Evolutionary conservation across 2,113 vertebrate genomes (phyloP).

Genomic region (Pelvicachromis taeniatus): DNA sequence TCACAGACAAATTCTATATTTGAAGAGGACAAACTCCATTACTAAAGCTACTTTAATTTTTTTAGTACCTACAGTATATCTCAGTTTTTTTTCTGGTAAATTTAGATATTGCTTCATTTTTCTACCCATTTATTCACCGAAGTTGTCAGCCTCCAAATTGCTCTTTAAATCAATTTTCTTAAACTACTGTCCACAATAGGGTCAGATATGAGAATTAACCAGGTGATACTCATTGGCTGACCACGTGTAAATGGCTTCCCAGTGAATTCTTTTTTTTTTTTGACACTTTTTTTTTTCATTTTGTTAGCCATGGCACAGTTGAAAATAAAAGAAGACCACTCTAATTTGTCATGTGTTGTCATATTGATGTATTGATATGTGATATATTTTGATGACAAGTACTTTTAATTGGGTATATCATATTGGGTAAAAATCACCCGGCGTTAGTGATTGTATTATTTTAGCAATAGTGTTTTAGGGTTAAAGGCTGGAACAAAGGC

Average conservation of each 20-base stretch:
- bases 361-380: no score
- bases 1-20: no score
- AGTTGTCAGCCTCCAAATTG: not conserved
- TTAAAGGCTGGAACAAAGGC: not conserved
- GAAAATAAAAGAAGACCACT: no score
- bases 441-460: no score
- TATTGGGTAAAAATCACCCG: no score
- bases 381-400: no score
- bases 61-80: not conserved
- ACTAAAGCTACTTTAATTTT: not conserved
- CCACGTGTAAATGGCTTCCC: not conserved
- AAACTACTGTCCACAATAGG: not conserved
- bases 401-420: no score
- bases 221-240: not conserved
- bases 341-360: no score
- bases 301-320: no score
- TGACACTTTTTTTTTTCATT: no score
- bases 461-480: no score
- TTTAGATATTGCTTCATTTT: not conserved
- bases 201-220: not conserved
- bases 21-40: not conserved
- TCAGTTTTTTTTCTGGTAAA: not conserved
- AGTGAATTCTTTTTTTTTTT: no score
- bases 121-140: not conserved
- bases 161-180: not conserved